A percentile compares a stretch with the other conserved stretches of the same genome.
Evolutionary conservation across 1,140 invertebrate genomes (phyloP).

Genomic region (Doryteuthis pealeii): DNA sequence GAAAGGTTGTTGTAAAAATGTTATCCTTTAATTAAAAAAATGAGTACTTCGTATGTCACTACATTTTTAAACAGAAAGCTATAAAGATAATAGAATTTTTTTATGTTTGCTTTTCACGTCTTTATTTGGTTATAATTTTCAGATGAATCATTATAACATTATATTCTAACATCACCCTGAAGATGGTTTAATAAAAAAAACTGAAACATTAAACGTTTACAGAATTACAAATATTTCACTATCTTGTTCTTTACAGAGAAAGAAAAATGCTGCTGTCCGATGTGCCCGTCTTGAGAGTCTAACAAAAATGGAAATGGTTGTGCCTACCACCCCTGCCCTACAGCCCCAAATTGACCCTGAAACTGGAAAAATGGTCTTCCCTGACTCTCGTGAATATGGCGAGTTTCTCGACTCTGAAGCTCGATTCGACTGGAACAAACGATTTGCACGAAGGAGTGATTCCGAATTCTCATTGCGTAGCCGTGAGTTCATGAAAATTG

Average conservation of each 20-base stretch:
- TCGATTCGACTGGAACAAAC: conserved; percentile 54
- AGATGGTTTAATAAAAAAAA: no score
- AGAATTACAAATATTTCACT: no score
- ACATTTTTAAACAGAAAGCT: no score
- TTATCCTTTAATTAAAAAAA: no score
- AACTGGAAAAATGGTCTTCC: conserved; percentile 39
- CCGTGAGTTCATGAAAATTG: background rate
- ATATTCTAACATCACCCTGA: no score
- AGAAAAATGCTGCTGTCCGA: conserved; percentile 23
- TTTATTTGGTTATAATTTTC: no score
- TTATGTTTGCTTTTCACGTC: no score
- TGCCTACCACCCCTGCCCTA: conserved; percentile 17
- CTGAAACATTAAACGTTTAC: no score
- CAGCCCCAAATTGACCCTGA: conserved; percentile 35
- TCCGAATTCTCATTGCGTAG: conserved; percentile 17
- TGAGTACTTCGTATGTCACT: no score
- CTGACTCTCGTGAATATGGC: conserved; percentile 47
- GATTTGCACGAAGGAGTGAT: conserved; percentile 37
- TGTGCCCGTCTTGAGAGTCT: conserved; percentile 33
- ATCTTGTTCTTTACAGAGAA: conserved; percentile 26
- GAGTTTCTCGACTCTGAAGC: conserved; percentile 55
- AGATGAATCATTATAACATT: no score
- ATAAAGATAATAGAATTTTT: no score
- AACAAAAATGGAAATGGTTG: conserved; percentile 27
- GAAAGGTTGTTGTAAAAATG: no score